phyloP scores from a whole-genome alignment of 2,888 invertebrate species.

The Polylopha cassiicola region DNA sequence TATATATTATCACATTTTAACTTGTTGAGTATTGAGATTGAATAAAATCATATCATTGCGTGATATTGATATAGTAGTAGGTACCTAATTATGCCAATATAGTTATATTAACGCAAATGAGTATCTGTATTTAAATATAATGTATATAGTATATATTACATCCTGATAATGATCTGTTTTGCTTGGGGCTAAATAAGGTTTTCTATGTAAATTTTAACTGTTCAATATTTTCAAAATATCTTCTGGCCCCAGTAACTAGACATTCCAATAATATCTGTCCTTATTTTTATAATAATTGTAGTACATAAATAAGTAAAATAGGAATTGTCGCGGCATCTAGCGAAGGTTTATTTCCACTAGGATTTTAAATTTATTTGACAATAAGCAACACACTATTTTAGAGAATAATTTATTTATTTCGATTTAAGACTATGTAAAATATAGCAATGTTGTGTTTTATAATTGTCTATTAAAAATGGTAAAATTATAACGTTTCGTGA shows the following conservation, averaged over 20 bases:
- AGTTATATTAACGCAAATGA: too few species aligned
- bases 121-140: too few species aligned
- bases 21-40: conserved; percentile 29
- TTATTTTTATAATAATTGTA: conserved; percentile 44
- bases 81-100: too few species aligned
- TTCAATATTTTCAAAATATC: too few species aligned
- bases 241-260: too few species aligned
- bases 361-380: conserved; percentile 67
- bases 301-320: conserved; percentile 55
- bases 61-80: conserved; percentile 40
- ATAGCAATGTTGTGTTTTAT: conserved; percentile 73
- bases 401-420: conserved; percentile 73
- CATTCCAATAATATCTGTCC: too few species aligned
- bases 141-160: too few species aligned
- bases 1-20: too few species aligned
- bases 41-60: conserved; percentile 58
- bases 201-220: too few species aligned
- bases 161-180: too few species aligned
- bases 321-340: conserved; percentile 42
- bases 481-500: conserved; percentile 56
- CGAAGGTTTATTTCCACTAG: conserved; percentile 35
- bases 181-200: too few species aligned
- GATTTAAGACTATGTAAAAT: conserved; percentile 73
- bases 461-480: conserved; percentile 61
- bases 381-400: conserved; percentile 67